phyloP scores from a whole-genome alignment of 2,797 vertebrate species.

The Hapalemur alaotrensis region DNA sequence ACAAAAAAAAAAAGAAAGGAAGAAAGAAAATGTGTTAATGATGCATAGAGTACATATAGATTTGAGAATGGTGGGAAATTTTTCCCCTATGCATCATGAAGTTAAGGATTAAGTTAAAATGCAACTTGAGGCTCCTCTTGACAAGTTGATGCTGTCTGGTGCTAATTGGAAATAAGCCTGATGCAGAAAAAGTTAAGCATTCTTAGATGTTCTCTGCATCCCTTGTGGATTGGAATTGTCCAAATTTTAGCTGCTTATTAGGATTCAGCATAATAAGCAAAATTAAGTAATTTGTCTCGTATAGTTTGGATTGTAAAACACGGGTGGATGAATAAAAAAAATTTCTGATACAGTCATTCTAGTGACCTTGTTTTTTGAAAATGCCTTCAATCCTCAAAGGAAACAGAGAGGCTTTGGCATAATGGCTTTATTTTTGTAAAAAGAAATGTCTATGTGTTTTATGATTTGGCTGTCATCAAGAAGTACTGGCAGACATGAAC shows the following conservation, averaged over 20 bases:
- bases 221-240: neutral
- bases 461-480: neutral
- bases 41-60: neutral
- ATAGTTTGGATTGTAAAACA: constrained; percentile 12
- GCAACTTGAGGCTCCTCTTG: neutral
- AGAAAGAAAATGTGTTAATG: neutral
- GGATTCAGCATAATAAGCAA: neutral
- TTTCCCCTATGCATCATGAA: neutral
- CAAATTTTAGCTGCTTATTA: neutral
- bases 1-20: neutral
- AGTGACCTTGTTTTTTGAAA: constrained; percentile 2
- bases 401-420: neutral
- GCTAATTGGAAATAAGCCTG: neutral
- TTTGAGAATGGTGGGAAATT: neutral
- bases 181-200: neutral
- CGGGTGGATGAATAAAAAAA: neutral
- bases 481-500: neutral
- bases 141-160: neutral
- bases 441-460: neutral
- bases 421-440: neutral
- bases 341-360: neutral
- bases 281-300: neutral
- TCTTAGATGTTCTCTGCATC: neutral
- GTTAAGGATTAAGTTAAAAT: neutral
- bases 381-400: neutral